Evolutionary conservation across 2,797 vertebrate genomes (phyloP).

Genomic region (Acanthiza pusilla): DNA sequence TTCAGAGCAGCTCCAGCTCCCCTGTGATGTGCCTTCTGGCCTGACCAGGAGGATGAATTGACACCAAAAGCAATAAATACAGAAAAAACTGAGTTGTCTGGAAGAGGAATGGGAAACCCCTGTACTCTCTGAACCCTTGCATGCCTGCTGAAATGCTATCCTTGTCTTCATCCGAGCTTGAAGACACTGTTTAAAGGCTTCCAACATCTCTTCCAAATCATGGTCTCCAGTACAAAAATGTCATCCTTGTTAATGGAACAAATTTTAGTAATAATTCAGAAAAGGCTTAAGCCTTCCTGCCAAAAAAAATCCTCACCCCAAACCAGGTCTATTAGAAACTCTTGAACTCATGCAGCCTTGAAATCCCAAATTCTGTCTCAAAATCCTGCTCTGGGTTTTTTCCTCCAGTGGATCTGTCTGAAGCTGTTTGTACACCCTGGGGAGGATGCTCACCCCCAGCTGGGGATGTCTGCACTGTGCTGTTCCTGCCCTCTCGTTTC

Average conservation of each 20-base stretch:
- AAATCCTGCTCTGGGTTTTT: not conserved
- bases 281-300: not conserved
- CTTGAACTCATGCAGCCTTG: not conserved
- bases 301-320: not conserved
- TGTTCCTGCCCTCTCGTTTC: not conserved
- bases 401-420: not conserved
- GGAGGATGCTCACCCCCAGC: not conserved
- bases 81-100: not conserved
- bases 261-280: not conserved
- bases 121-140: not conserved
- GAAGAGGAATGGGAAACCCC: not conserved
- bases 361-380: not conserved
- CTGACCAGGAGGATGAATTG: not conserved
- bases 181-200: not conserved
- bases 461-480: rapidly evolving
- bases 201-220: not conserved
- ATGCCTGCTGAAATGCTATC: not conserved
- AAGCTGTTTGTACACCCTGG: not conserved
- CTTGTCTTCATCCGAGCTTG: not conserved
- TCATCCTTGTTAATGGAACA: not conserved
- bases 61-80: not conserved
- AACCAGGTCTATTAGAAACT: not conserved
- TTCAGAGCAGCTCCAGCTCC: not conserved
- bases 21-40: not conserved
- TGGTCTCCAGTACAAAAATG: not conserved